Evolutionary conservation across 2,888 invertebrate species (phyloP).

Genomic region (Mystacides longicornis): DNA sequence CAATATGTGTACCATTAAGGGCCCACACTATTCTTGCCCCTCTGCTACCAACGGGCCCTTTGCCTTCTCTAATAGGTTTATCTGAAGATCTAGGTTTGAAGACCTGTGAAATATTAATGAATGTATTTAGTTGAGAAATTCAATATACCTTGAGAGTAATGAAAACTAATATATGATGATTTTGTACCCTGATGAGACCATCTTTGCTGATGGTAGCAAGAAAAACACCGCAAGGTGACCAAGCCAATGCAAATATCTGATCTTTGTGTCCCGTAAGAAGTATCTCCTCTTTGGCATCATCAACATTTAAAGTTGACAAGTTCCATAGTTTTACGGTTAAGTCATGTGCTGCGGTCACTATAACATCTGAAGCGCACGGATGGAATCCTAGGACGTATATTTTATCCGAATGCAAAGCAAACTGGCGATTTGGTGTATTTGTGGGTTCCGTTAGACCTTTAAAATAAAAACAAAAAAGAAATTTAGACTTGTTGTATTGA

Average conservation of each 20-base stretch:
- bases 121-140: background rate
- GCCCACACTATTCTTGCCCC: conserved; percentile 91
- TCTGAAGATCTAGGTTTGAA: conserved; percentile 70
- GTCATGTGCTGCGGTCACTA: conserved; percentile 87
- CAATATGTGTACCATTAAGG: conserved; percentile 73
- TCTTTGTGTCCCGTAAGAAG: conserved; percentile 71
- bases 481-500: too few species aligned
- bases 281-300: conserved; percentile 49
- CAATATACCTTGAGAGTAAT: background rate
- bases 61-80: conserved; percentile 63
- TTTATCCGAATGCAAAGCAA: conserved; percentile 82
- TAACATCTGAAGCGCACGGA: conserved; percentile 77
- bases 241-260: conserved; percentile 85
- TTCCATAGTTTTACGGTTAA: conserved; percentile 87
- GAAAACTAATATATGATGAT: background rate
- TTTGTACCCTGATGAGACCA: conserved; percentile 57
- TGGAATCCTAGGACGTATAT: conserved; percentile 88
- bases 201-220: conserved; percentile 88
- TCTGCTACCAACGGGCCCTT: conserved; percentile 80
- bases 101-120: conserved; percentile 45
- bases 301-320: conserved; percentile 38
- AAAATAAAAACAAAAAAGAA: too few species aligned
- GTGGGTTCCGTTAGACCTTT: conserved; percentile 65
- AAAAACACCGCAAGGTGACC: conserved; percentile 85
- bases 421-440: conserved; percentile 61